phyloP scores from a whole-genome alignment of 37 sponge, comb jelly and placozoan genomes.

The Halichondria panicea region DNA sequence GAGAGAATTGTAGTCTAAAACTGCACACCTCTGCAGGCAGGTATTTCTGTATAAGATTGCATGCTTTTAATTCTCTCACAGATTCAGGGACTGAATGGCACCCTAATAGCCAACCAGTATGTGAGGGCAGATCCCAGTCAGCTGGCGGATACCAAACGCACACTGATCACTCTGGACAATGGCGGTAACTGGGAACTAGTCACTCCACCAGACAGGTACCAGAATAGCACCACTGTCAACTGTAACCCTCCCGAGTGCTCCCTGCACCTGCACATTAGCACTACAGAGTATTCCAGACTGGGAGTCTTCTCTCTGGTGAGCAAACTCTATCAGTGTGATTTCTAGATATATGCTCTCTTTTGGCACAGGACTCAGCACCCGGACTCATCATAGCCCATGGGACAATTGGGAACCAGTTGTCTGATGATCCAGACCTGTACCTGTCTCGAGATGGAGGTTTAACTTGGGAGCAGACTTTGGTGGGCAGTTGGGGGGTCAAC shows the following conservation, averaged over 20 bases:
- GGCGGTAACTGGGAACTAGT: slow-evolving; percentile 73
- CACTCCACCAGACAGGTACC: slow-evolving; percentile 7
- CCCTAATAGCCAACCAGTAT: slow-evolving; percentile 70
- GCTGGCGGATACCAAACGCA: slow-evolving; percentile 11
- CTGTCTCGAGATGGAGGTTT: slow-evolving; percentile 82
- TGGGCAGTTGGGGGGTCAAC: slow-evolving; percentile 52
- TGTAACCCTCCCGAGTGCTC: slow-evolving; percentile 70
- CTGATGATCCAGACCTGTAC: slow-evolving; percentile 52
- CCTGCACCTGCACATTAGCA: slow-evolving; percentile 76
- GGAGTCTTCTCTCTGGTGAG: slow-evolving; percentile 65
- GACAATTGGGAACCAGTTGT: slow-evolving; percentile 23
- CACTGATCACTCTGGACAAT: slow-evolving; percentile 66
- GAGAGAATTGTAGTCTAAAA: not conserved
- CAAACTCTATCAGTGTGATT: too few relatives aligned
- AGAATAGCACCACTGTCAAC: not conserved
- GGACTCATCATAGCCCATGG: slow-evolving; percentile 82
- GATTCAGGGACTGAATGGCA: slow-evolving; percentile 73
- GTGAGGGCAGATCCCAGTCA: slow-evolving; percentile 15
- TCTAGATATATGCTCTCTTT: not conserved
- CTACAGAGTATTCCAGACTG: slow-evolving; percentile 49
- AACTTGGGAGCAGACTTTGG: slow-evolving; percentile 59
- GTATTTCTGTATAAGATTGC: too few relatives aligned
- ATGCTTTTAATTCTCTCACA: slow-evolving; percentile 1
- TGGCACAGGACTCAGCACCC: slow-evolving; percentile 41
- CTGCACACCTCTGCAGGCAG: too few relatives aligned